Evolutionary conservation across 2,113 vertebrate species (phyloP).

Genomic region (Oncorhynchus tshawytscha): DNA sequence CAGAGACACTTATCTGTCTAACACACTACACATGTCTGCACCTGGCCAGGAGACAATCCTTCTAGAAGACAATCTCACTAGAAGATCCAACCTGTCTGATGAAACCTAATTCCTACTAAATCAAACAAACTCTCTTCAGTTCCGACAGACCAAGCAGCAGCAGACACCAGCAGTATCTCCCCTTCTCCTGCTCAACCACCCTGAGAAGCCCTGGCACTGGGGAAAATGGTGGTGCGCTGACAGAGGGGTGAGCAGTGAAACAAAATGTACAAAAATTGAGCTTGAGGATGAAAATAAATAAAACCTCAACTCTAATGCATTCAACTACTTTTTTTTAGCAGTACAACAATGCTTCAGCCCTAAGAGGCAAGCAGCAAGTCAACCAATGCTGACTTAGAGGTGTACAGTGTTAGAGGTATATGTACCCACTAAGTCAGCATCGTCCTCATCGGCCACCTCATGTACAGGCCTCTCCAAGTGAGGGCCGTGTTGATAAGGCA

Average conservation of each 20-base stretch:
- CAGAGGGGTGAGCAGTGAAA: slow-evolving; percentile 29
- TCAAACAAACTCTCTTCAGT: neutral
- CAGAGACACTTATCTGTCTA: neutral
- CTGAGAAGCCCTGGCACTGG: slow-evolving; percentile 26
- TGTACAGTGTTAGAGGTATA: too few relatives aligned
- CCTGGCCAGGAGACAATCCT: neutral
- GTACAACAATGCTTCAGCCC: too few relatives aligned
- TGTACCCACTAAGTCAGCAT: too few relatives aligned
- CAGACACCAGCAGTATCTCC: slow-evolving; percentile 12
- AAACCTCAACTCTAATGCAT: neutral
- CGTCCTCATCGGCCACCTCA: neutral
- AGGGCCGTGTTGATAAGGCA: neutral
- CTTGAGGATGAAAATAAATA: too few relatives aligned
- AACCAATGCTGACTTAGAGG: too few relatives aligned
- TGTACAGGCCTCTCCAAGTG: neutral
- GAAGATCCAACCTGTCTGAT: neutral
- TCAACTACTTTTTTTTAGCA: too few relatives aligned
- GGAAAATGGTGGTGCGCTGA: slow-evolving; percentile 16
- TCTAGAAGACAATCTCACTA: neutral
- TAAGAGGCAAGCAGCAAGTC: too few relatives aligned
- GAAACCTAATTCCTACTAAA: neutral
- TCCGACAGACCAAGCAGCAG: neutral
- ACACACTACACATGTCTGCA: neutral
- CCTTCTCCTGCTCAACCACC: slow-evolving; percentile 11
- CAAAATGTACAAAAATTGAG: too few relatives aligned